Conservation (phyloP, 2,113 vertebrate species). For the Vireo altiloquus region DNA sequence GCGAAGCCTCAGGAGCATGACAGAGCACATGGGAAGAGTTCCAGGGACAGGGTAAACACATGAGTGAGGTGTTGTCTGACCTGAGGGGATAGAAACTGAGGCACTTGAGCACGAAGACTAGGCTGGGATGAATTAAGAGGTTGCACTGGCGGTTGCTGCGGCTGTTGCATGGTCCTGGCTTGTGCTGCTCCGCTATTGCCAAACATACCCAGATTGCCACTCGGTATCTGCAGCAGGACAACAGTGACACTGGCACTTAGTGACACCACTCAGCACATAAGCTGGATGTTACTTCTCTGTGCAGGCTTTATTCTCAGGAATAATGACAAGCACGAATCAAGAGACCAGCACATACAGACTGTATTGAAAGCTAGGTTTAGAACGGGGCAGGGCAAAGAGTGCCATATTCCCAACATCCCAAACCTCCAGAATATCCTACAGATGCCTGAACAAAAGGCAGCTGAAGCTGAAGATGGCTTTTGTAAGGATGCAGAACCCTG, state of each 20-base stretch:
- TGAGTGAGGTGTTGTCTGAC: constrained; percentile 59
- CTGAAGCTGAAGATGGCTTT: not conserved
- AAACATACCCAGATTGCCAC: constrained; percentile 93
- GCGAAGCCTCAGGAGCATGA: not conserved
- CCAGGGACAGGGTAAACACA: not conserved
- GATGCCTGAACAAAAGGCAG: not conserved
- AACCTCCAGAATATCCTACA: not conserved
- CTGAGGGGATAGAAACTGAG: constrained; percentile 99
- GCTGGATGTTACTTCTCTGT: not conserved
- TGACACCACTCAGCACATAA: not conserved
- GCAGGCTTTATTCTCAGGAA: not conserved
- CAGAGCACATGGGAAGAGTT: not conserved
- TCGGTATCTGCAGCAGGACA: constrained; percentile 83
- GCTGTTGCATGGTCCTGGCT: constrained; percentile 87
- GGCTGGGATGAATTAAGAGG: constrained; percentile 98
- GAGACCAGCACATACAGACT: not conserved
- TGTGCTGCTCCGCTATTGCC: constrained; percentile 95
- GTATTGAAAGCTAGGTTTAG: not conserved
- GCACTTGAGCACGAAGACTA: constrained; percentile 99
- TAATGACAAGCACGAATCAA: not conserved
- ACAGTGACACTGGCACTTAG: not conserved
- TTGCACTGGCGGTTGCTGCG: constrained; percentile 90
- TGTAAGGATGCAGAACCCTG: not conserved
- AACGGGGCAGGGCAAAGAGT: not conserved
- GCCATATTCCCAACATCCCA: not conserved